These are phyloP conservation scores for Noctua janthina DNA, from an alignment of 2,888 invertebrate species.

Conservation along the genomic window DNA sequence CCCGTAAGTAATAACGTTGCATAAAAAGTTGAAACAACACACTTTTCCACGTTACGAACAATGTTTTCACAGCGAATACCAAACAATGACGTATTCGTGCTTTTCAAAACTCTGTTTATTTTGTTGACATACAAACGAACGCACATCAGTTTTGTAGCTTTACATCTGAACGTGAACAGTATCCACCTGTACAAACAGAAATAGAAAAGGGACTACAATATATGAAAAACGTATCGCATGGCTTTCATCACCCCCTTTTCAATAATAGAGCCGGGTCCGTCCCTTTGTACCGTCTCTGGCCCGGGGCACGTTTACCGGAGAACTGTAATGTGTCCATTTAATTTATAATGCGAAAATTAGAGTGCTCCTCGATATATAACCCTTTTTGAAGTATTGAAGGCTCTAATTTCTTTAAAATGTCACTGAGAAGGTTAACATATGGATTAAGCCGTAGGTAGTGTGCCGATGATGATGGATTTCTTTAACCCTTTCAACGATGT, in stretches of 20 bases:
- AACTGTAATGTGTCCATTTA: slow-evolving; percentile 85
- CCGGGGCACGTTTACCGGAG: slow-evolving; percentile 73
- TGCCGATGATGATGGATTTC: slow-evolving; percentile 59
- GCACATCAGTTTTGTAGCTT: slow-evolving; percentile 74
- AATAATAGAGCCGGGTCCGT: slow-evolving; percentile 83
- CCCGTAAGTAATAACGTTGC: slow-evolving; percentile 57
- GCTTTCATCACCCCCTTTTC: slow-evolving; percentile 89
- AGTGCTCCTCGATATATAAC: slow-evolving; percentile 68
- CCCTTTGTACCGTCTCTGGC: slow-evolving; percentile 81
- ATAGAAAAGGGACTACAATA: slow-evolving; percentile 82
- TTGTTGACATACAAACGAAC: slow-evolving; percentile 60
- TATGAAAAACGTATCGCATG: slow-evolving; percentile 84
- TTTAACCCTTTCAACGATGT: slow-evolving; percentile 52
- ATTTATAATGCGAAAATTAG: slow-evolving; percentile 80
- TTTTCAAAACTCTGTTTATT: slow-evolving; percentile 54
- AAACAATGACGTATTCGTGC: slow-evolving; percentile 47
- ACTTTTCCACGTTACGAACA: slow-evolving; percentile 40
- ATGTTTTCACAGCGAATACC: slow-evolving; percentile 33
- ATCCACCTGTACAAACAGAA: slow-evolving; percentile 82
- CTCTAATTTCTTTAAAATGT: slow-evolving; percentile 71
- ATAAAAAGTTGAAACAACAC: slow-evolving; percentile 48
- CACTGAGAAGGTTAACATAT: slow-evolving; percentile 59
- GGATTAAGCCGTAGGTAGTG: slow-evolving; percentile 54
- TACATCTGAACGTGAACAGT: slow-evolving; percentile 72
- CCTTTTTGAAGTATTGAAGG: slow-evolving; percentile 72